phyloP scores from a whole-genome alignment of 2,888 invertebrate genomes.

The Philonicus albiceps region DNA sequence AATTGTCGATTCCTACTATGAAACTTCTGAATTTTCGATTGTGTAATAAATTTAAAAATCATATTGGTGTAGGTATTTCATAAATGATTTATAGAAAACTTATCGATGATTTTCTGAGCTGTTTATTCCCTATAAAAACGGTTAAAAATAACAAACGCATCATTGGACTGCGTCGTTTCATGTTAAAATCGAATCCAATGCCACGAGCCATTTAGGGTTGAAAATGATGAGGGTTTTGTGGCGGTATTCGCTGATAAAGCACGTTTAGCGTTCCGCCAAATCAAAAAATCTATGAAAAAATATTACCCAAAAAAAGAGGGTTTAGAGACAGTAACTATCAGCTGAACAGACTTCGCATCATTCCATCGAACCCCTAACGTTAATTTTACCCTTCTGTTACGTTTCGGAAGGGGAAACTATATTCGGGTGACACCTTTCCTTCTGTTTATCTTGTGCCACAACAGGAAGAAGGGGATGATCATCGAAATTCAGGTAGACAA shows the following conservation, averaged over 20 bases:
- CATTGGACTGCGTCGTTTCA: background rate
- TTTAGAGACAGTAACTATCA: background rate
- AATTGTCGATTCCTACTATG: background rate
- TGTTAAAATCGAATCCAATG: background rate
- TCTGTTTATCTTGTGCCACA: background rate
- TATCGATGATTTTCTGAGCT: background rate
- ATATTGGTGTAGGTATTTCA: background rate
- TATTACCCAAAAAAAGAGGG: background rate
- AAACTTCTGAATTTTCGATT: background rate
- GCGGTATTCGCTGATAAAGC: conserved; percentile 6
- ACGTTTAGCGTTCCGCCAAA: conserved; percentile 22
- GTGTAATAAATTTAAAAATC: background rate
- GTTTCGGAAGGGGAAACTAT: background rate
- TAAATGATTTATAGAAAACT: background rate
- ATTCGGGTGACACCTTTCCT: conserved; percentile 9
- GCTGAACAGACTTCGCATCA: background rate
- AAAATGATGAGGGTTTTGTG: background rate
- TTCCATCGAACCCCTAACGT: background rate
- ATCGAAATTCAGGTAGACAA: conserved; percentile 4
- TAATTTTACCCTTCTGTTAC: background rate
- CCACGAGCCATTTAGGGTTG: conserved; percentile 27
- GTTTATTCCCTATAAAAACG: background rate
- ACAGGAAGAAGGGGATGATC: conserved; percentile 15
- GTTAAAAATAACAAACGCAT: background rate
- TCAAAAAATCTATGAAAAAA: background rate